Percentiles rank a stretch among this genome's conserved stretches.
Conservation (phyloP, 2,888 invertebrate species). For the Craniophora ligustri region DNA sequence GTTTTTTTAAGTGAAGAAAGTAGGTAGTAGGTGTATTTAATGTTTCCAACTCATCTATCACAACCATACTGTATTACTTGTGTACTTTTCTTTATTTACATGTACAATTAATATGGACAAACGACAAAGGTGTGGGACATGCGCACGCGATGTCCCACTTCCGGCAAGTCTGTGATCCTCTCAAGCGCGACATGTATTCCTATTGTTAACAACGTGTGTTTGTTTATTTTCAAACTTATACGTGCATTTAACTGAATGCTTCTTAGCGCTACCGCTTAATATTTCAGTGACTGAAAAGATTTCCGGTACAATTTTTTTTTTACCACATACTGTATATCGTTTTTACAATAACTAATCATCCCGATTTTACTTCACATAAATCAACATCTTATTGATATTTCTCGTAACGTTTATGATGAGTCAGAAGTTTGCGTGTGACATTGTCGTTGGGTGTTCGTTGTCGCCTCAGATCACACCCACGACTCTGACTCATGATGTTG, state of each 20-base stretch:
- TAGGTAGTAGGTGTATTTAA: conserved; percentile 1
- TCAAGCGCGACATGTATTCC: conserved; percentile 64
- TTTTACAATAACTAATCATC: conserved; percentile 12
- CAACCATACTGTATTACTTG: conserved; percentile 21
- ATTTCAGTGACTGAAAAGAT: too few relatives aligned
- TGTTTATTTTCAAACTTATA: conserved; percentile 8
- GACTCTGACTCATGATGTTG: conserved; percentile 66
- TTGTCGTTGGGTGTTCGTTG: conserved; percentile 43
- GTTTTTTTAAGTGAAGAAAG: too few relatives aligned
- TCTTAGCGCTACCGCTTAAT: too few relatives aligned
- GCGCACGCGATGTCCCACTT: conserved; percentile 71
- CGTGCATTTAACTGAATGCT: too few relatives aligned
- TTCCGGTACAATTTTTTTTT: too few relatives aligned
- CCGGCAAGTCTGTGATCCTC: conserved; percentile 69
- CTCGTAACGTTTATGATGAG: conserved; percentile 35
- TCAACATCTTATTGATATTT: conserved; percentile 18
- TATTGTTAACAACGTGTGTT: conserved; percentile 36
- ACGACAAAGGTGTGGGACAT: conserved; percentile 58
- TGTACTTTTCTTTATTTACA: conserved; percentile 67
- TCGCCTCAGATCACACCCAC: conserved; percentile 57
- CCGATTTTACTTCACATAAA: not conserved
- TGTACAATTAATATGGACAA: conserved; percentile 55
- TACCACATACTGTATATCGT: not conserved
- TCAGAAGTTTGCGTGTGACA: conserved; percentile 47
- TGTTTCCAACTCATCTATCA: conserved; percentile 7